These are phyloP conservation scores for Platycercus adscitus DNA, from an alignment of 2,113 vertebrate species.

Conservation along the genomic window DNA sequence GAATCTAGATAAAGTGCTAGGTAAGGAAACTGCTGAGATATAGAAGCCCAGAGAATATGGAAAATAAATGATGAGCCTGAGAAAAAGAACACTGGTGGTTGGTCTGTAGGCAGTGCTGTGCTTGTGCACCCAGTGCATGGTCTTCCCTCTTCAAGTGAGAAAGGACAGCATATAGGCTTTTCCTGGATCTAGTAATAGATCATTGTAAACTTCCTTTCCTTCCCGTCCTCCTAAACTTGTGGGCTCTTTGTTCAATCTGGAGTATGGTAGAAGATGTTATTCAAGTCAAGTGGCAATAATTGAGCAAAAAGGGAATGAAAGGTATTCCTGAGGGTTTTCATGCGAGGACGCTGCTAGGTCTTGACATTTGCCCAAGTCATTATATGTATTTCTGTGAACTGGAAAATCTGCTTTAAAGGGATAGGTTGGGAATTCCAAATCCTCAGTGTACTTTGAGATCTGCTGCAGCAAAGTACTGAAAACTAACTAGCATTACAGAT, in stretches of 20 bases:
- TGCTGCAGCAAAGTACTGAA: not conserved
- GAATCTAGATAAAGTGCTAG: not conserved
- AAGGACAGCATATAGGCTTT: fast-evolving
- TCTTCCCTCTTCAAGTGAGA: not conserved
- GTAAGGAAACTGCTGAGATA: not conserved
- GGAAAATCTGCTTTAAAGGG: not conserved
- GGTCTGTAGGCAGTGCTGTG: not conserved
- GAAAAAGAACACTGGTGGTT: not conserved
- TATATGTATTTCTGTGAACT: not conserved
- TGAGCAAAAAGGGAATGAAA: not conserved
- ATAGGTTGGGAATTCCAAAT: not conserved
- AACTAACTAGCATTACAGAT: not conserved
- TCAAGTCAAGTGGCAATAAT: not conserved
- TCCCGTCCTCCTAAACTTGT: not conserved
- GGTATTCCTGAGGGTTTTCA: not conserved
- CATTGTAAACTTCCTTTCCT: not conserved
- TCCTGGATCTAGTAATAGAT: not conserved
- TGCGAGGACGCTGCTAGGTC: not conserved
- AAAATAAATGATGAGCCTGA: fast-evolving
- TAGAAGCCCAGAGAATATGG: not conserved
- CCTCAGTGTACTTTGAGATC: not conserved
- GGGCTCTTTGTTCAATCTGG: not conserved
- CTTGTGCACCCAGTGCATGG: fast-evolving
- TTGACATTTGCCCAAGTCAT: not conserved
- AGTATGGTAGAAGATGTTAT: not conserved